phyloP scores from a whole-genome alignment of 2,888 invertebrate genomes.

The Melitaea athalia region DNA sequence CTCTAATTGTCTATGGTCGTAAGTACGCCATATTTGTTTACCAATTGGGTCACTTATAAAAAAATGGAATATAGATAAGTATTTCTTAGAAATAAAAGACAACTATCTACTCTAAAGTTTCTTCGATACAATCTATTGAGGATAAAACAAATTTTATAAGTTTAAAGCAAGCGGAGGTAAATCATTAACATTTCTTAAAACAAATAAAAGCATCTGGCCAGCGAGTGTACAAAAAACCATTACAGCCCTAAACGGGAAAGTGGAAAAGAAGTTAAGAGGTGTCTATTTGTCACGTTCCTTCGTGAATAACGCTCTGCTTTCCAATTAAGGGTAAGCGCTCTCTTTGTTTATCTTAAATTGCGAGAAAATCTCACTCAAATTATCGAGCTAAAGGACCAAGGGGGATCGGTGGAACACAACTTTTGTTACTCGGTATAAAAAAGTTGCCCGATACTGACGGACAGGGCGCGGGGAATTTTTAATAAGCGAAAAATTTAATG shows the following conservation, averaged over 20 bases:
- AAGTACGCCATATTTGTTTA: too few species aligned
- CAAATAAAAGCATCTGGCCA: conserved; percentile 69
- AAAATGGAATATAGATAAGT: not conserved
- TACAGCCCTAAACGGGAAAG: conserved; percentile 74
- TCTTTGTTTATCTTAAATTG: conserved; percentile 83
- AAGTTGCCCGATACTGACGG: conserved; percentile 74
- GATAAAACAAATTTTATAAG: conserved; percentile 29
- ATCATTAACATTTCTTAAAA: conserved; percentile 69
- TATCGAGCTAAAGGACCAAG: conserved; percentile 79
- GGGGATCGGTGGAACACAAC: conserved; percentile 73
- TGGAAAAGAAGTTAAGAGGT: conserved; percentile 83
- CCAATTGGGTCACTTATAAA: too few species aligned
- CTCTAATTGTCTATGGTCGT: too few species aligned
- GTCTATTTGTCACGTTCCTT: conserved; percentile 83
- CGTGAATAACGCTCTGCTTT: conserved; percentile 81
- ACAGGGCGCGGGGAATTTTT: conserved; percentile 79
- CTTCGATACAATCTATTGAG: conserved; percentile 2
- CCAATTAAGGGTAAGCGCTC: conserved; percentile 82
- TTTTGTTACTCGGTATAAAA: conserved; percentile 75
- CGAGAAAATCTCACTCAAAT: conserved; percentile 83
- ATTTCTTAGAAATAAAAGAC: not conserved
- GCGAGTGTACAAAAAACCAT: conserved; percentile 73
- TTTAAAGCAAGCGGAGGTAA: conserved; percentile 30
- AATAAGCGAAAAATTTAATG: conserved; percentile 83
- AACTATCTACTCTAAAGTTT: not conserved